A percentile compares a stretch with the other conserved stretches of the same genome.
phyloP scores from a whole-genome alignment of 2,113 vertebrate genomes.

The Prunella himalayana region DNA sequence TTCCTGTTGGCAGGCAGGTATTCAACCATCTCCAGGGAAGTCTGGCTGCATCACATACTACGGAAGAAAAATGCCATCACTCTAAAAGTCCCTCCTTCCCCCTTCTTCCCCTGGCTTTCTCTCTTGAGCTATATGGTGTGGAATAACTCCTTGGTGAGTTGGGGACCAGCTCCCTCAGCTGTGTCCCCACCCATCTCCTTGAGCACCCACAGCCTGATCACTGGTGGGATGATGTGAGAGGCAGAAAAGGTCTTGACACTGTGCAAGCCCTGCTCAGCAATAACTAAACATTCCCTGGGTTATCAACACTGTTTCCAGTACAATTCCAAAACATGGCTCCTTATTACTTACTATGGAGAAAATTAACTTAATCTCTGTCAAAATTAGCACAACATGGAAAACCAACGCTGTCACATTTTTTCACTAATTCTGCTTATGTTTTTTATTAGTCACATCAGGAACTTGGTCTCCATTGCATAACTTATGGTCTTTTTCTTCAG shows the following conservation, averaged over 20 bases:
- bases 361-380: not conserved
- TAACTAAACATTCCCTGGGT: not conserved
- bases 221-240: not conserved
- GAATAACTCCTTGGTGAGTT: not conserved
- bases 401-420: not conserved
- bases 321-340: not conserved
- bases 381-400: not conserved
- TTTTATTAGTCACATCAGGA: not conserved
- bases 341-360: not conserved
- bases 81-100: not conserved
- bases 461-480: not conserved
- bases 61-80: not conserved
- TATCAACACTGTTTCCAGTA: not conserved
- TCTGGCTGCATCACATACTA: not conserved
- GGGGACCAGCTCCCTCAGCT: not conserved
- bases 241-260: fast-evolving
- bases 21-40: not conserved
- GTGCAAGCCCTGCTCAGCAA: not conserved
- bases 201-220: no score
- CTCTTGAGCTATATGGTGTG: not conserved
- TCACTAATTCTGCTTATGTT: not conserved
- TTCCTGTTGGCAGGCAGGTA: not conserved
- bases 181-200: not conserved
- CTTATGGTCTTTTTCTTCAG: not conserved
- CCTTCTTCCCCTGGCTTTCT: not conserved